Evolutionary conservation across 1,140 invertebrate species (phyloP).

Genomic region (Drosophila sucinea): DNA sequence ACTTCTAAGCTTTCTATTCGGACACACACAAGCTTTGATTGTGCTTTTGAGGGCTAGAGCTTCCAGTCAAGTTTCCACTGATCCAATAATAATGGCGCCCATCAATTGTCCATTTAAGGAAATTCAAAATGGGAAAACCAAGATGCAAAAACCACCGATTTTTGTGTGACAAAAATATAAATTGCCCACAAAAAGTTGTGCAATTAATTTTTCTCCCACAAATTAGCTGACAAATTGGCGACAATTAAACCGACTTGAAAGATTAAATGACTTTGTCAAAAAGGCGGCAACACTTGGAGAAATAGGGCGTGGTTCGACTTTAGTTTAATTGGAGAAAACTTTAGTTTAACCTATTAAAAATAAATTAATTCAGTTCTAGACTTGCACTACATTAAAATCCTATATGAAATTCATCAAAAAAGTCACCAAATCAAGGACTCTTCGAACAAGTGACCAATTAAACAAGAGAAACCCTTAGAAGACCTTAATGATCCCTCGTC

Average conservation of each 20-base stretch:
- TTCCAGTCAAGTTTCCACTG: not conserved
- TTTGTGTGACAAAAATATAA: constrained; percentile 33
- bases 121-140: not conserved
- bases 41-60: not conserved
- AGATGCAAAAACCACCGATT: not conserved
- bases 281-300: not conserved
- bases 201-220: constrained; percentile 42
- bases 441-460: too few species aligned
- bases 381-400: too few species aligned
- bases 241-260: constrained; percentile 9
- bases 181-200: constrained; percentile 39
- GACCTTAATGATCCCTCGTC: not conserved
- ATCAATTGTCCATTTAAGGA: constrained; percentile 17
- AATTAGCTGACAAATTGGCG: constrained; percentile 32
- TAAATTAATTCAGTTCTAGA: too few species aligned
- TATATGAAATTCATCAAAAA: too few species aligned
- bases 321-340: too few species aligned
- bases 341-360: too few species aligned
- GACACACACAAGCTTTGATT: not conserved
- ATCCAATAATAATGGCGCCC: constrained; percentile 3
- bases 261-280: constrained; percentile 38
- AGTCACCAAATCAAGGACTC: too few species aligned
- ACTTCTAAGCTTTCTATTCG: not conserved
- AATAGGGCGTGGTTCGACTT: not conserved
- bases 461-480: too few species aligned